Evolutionary conservation across 2,797 vertebrate species (phyloP), one percentile per base, ranked within the genome.

Genomic region (Artibeus jamaicensis): DNA sequence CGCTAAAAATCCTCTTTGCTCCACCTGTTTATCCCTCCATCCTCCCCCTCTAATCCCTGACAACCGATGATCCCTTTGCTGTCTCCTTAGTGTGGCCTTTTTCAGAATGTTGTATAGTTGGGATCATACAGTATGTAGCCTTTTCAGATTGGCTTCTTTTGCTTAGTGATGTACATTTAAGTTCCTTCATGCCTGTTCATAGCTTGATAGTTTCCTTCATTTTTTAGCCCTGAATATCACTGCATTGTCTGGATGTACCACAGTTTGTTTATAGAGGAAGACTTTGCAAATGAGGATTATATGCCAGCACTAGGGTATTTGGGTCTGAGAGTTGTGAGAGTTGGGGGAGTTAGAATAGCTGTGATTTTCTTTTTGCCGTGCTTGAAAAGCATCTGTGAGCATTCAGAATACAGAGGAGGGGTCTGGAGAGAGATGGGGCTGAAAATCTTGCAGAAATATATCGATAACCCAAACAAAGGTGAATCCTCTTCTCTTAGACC

Each of bases 181-280:
- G 90, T 14, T 73, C 53, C 53, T 65, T 26, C 5, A 7, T 76
- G 68, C 76, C 37, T 93, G 26, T 73, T 68, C 22, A 14, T 55
- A 44, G 21, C 53, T 32, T 87, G 76, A 57, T 26, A 29, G 55
- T 19, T 83, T 12, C 48, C 88, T 91, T 88, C n/a, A 22, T 24
- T 89, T 90, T 65, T 87, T 53, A 59, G 37, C 8, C 32, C 39
- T 76, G 18, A 85, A 26, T 67, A 77, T 44, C 88, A 93, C 53
- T 89, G 16, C n/a, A 59, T 59, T 67, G n/a, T 89, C 11, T 37
- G 24, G 39, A 55, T 65, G 29, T 48, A 26, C 73, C 42, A 50
- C 42, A 59, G 26, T 76, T 87, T 71, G 37, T 71, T 48, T 48
- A 59, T 29, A 86, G 83, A 93, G 70, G 57, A 65, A 55, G 50